A percentile compares a stretch with the other conserved stretches of the same genome.
Evolutionary conservation across 2,113 vertebrate genomes (phyloP).

Genomic region (Rhineura floridana): DNA sequence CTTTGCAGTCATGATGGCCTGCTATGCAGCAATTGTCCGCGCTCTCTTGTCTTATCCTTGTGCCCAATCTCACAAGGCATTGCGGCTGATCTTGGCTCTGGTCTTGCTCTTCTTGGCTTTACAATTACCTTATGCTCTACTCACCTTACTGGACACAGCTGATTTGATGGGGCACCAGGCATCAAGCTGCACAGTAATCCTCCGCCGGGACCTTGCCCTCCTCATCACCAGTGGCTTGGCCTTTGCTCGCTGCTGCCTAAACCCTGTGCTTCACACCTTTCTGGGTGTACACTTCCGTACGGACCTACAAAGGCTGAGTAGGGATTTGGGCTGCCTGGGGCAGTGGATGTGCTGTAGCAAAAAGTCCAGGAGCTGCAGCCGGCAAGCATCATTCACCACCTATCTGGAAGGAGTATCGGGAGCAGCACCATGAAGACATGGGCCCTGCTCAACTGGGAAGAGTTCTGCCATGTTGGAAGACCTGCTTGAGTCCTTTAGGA

Average conservation of each 20-base stretch:
- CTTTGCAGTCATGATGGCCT: conserved; percentile 82
- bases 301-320: conserved; percentile 80
- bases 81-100: conserved; percentile 86
- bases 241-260: conserved; percentile 90
- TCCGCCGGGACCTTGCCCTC: conserved; percentile 76
- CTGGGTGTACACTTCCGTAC: conserved; percentile 88
- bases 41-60: conserved; percentile 76
- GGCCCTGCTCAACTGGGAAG: accelerated
- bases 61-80: conserved; percentile 79
- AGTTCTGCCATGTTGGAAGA: too few relatives aligned
- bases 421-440: not conserved
- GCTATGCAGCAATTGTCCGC: conserved; percentile 81
- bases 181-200: conserved; percentile 74
- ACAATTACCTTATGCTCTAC: conserved; percentile 89
- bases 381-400: conserved; percentile 33
- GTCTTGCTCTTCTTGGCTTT: conserved; percentile 86
- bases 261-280: conserved; percentile 91
- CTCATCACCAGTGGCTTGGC: conserved; percentile 86
- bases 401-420: not conserved
- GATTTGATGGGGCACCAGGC: conserved; percentile 61
- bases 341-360: not conserved
- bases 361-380: conserved; percentile 4
- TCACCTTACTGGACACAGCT: conserved; percentile 79
- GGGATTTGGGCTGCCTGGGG: conserved; percentile 54
- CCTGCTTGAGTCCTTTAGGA: too few relatives aligned